These are phyloP conservation scores for Vespertilio murinus DNA, from an alignment of 2,797 vertebrate genomes.

Conservation along the genomic window DNA sequence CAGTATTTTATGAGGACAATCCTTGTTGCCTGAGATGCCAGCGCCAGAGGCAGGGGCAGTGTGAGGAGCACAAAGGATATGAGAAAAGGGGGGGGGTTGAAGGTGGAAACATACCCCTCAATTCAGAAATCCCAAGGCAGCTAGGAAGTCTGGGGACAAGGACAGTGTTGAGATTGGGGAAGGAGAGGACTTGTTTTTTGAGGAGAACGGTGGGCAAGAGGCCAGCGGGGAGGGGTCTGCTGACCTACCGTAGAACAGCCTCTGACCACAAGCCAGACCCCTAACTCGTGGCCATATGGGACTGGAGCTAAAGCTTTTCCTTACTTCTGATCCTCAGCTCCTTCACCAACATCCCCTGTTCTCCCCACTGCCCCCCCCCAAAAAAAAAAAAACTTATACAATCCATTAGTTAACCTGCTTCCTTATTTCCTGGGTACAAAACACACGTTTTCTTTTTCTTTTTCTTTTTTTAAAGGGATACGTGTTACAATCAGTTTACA, in stretches of 20 bases:
- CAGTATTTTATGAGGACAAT: constrained; percentile 53
- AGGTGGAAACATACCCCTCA: constrained; percentile 1
- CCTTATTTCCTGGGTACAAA: background rate
- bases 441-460: background rate
- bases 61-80: background rate
- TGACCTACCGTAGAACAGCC: background rate
- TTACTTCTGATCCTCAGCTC: background rate
- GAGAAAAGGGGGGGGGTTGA: background rate
- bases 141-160: constrained; percentile 20
- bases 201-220: background rate
- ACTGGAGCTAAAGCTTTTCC: background rate
- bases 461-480: background rate
- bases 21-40: constrained; percentile 56
- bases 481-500: background rate
- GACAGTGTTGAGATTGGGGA: constrained; percentile 26
- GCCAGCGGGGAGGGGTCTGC: background rate
- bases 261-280: background rate
- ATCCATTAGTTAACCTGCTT: background rate
- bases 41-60: constrained; percentile 17
- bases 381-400: background rate
- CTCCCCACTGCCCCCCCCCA: no score
- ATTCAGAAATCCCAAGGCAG: constrained; percentile 8
- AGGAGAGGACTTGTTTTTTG: background rate
- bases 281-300: background rate
- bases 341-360: background rate